These are phyloP conservation scores for Augiades crinisus DNA, from an alignment of 2,888 invertebrate species.

Conservation along the genomic window DNA sequence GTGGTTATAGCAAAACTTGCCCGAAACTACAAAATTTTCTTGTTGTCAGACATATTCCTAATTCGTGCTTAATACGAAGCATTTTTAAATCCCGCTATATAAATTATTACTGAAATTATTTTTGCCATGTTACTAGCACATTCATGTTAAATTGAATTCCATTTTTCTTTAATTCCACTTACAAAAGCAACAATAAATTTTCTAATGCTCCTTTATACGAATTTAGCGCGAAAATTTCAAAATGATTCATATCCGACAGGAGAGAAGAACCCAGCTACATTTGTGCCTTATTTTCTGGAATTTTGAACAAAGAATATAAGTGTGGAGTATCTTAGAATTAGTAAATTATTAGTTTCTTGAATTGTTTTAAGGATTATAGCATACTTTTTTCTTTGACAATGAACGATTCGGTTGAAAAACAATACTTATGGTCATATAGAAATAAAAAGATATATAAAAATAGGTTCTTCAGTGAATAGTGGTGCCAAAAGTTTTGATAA, in stretches of 20 bases:
- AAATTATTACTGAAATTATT: constrained; percentile 17
- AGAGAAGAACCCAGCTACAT: background rate
- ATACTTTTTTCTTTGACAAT: no score
- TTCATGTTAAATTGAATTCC: constrained; percentile 12
- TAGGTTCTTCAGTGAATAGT: no score
- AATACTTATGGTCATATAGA: no score
- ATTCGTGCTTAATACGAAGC: background rate
- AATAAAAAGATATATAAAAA: no score
- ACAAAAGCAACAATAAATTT: constrained; percentile 11
- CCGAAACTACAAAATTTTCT: background rate
- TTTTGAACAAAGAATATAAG: no score
- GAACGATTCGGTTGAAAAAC: no score
- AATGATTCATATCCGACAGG: background rate
- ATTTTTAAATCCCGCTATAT: constrained; percentile 8
- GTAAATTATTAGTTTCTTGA: no score
- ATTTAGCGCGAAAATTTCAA: background rate
- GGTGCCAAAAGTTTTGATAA: no score
- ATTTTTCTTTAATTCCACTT: constrained; percentile 3
- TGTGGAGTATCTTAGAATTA: no score
- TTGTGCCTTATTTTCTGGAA: background rate
- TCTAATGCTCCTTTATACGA: constrained; percentile 2
- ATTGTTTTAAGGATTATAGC: no score
- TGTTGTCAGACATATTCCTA: background rate
- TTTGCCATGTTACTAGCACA: background rate
- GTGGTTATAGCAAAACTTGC: no score